Evolutionary conservation across 2,888 invertebrate genomes (phyloP).

Genomic region (Steinernema scapterisci): DNA sequence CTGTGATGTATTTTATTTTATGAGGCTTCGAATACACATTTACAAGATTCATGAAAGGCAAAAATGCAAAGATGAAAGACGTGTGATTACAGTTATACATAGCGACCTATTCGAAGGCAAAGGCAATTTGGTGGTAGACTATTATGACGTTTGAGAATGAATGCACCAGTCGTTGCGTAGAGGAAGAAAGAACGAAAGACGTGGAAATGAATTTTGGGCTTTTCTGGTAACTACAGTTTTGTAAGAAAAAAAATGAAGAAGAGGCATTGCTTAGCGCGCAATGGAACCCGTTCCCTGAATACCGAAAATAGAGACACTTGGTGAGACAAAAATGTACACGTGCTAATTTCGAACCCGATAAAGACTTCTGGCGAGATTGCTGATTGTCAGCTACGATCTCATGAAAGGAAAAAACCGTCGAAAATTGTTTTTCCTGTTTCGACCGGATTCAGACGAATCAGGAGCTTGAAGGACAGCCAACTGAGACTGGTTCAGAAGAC

Average conservation of each 20-base stretch:
- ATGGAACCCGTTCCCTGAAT: slow-evolving; percentile 14
- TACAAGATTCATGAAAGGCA: not conserved
- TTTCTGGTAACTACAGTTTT: no score
- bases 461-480: slow-evolving; percentile 60
- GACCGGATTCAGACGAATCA: slow-evolving; percentile 34
- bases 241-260: no score
- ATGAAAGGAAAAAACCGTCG: slow-evolving; percentile 34
- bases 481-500: slow-evolving; percentile 63
- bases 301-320: slow-evolving; percentile 1
- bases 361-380: not conserved
- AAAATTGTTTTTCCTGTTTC: slow-evolving; percentile 29
- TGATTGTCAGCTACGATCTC: slow-evolving; percentile 31
- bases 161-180: slow-evolving; percentile 9
- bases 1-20: no score
- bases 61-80: slow-evolving; percentile 4
- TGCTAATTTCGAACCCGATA: slow-evolving; percentile 25
- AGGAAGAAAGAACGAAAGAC: slow-evolving; percentile 6
- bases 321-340: slow-evolving; percentile 10
- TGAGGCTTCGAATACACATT: no score
- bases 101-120: not conserved
- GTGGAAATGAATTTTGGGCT: not conserved
- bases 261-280: not conserved
- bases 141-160: not conserved
- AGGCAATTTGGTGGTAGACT: not conserved
- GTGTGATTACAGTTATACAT: not conserved